phyloP scores from a whole-genome alignment of 2,113 vertebrate species.

The Rhegmatorhina hoffmannsi region DNA sequence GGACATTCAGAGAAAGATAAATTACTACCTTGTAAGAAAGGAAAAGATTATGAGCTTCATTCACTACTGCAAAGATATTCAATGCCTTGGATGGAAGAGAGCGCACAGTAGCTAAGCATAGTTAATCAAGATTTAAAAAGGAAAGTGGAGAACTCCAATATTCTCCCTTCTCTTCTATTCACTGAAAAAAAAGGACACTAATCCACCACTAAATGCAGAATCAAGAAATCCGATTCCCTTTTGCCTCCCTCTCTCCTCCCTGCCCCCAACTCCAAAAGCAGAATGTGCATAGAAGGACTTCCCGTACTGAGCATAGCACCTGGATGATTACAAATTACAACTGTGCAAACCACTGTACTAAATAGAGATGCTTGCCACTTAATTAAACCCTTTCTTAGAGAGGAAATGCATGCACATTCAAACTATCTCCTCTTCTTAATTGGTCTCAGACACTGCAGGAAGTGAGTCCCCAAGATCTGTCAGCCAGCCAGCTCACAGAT shows the following conservation, averaged over 20 bases:
- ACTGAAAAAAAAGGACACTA: conserved; percentile 35
- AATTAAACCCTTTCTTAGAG: conserved; percentile 49
- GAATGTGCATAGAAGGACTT: conserved; percentile 5
- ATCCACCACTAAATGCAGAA: conserved; percentile 65
- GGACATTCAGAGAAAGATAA: conserved; percentile 63
- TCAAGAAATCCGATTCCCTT: conserved; percentile 57
- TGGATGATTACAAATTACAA: conserved; percentile 34
- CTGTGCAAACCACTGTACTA: conserved; percentile 13
- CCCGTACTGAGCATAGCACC: background rate
- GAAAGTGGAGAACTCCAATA: conserved; percentile 45
- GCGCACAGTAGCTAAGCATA: conserved; percentile 22
- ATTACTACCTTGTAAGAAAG: conserved; percentile 45
- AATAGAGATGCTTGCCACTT: conserved; percentile 50
- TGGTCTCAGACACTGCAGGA: conserved; percentile 53
- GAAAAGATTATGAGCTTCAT: conserved; percentile 42
- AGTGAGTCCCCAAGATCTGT: conserved; percentile 20
- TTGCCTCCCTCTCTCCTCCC: conserved; percentile 33
- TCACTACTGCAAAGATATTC: conserved; percentile 25
- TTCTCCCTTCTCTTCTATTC: conserved; percentile 52
- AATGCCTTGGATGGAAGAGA: conserved; percentile 31
- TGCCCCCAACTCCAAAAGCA: conserved; percentile 8
- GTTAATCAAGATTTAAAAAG: conserved; percentile 60
- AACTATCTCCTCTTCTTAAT: conserved; percentile 47
- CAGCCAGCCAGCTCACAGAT: conserved; percentile 46
- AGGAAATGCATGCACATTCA: conserved; percentile 23